These are phyloP conservation scores for Mongoloraphidia duomilia DNA, from an alignment of 2,888 invertebrate genomes.

Conservation along the genomic window DNA sequence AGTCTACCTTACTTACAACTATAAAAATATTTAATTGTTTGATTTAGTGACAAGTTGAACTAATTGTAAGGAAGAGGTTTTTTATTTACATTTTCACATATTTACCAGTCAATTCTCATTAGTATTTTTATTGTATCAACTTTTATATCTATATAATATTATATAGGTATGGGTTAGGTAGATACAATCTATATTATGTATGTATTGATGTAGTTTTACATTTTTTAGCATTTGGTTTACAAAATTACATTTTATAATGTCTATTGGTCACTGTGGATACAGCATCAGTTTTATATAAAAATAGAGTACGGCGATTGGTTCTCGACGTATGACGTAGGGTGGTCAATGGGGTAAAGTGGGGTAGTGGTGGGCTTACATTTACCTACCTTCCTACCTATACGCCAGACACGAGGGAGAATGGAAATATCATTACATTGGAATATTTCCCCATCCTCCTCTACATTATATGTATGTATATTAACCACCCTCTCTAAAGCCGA, in stretches of 20 bases:
- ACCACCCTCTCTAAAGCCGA: conserved; percentile 27
- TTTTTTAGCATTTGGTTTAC: background rate
- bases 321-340: conserved; percentile 11
- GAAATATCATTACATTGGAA: conserved; percentile 32
- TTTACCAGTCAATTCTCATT: no score
- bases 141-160: no score
- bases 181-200: no score
- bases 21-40: no score
- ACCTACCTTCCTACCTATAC: no score
- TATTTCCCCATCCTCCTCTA: background rate
- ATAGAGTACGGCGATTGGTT: conserved; percentile 22
- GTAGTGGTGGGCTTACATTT: conserved; percentile 10
- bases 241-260: conserved; percentile 13
- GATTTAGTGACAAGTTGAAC: no score
- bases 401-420: conserved; percentile 19
- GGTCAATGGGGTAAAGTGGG: conserved; percentile 14
- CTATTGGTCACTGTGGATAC: conserved; percentile 19
- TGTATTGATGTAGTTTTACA: no score
- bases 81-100: no score
- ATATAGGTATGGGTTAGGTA: no score
- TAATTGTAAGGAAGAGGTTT: no score
- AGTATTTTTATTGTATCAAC: no score
- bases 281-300: conserved; percentile 18
- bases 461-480: background rate
- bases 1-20: no score